Conservation (phyloP, 92 coral and sea anemone genomes). For the Zoanthus solanderi region DNA sequence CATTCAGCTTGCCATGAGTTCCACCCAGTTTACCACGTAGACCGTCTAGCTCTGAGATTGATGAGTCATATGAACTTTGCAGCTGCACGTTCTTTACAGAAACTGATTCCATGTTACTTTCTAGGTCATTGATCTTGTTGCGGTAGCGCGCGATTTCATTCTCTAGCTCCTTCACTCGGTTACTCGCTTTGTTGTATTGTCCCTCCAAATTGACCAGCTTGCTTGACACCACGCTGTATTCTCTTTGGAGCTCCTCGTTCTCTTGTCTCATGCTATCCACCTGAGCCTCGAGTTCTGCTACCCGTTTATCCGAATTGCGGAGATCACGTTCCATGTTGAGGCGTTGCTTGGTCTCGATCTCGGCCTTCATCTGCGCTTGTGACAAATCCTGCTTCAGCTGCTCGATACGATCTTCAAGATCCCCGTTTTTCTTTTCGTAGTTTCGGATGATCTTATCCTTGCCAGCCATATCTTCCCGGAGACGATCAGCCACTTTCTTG, state of each 20-base stretch:
- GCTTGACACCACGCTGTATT: conserved; percentile 78
- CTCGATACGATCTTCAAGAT: conserved; percentile 91
- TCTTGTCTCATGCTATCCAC: conserved; percentile 79
- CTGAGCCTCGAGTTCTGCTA: conserved; percentile 86
- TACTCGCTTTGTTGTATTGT: conserved; percentile 70
- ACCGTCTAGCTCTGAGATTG: conserved; percentile 91
- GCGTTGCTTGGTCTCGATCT: conserved; percentile 84
- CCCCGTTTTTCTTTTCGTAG: conserved; percentile 88
- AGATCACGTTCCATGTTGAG: conserved; percentile 86
- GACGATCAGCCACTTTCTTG: conserved; percentile 94
- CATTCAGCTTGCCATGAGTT: conserved; percentile 84
- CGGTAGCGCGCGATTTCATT: conserved; percentile 81
- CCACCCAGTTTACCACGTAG: conserved; percentile 83
- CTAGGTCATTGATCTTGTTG: conserved; percentile 81
- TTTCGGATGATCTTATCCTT: conserved; percentile 88
- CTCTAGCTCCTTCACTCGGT: conserved; percentile 87
- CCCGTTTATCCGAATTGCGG: conserved; percentile 75
- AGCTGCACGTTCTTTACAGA: conserved; percentile 74
- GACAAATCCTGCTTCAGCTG: conserved; percentile 85
- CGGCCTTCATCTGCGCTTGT: conserved; percentile 88
- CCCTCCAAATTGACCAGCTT: conserved; percentile 82
- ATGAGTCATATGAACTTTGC: conserved; percentile 80
- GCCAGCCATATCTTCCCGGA: conserved; percentile 89
- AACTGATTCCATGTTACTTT: conserved; percentile 80
- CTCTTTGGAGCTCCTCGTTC: conserved; percentile 88